Conservation (phyloP, 2,797 vertebrate species). For the Hyperoplus lanceolatus region DNA sequence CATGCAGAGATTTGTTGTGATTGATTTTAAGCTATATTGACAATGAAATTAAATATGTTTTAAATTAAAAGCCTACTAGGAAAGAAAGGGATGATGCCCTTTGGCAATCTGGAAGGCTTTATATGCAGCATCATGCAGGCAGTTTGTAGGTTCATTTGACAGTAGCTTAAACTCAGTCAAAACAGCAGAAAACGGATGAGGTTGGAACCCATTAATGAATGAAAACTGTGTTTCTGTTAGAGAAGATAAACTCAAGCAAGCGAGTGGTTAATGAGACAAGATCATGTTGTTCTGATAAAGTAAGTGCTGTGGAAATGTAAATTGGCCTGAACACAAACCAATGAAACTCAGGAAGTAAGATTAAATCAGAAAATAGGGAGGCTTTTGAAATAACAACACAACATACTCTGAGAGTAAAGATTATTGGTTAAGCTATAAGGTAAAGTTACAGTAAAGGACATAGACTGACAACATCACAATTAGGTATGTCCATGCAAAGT, state of each 20-base stretch:
- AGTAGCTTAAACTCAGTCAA: too few relatives aligned
- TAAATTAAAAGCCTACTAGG: neutral
- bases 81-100: neutral
- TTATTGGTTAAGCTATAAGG: neutral
- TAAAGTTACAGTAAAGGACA: neutral
- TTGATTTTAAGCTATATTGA: neutral
- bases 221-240: too few relatives aligned
- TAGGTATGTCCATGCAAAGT: neutral
- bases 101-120: neutral
- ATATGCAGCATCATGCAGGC: neutral
- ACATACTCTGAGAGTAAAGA: neutral
- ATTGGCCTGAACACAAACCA: too few relatives aligned
- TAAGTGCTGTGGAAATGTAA: neutral
- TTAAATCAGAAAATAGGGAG: neutral
- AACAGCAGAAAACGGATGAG: neutral
- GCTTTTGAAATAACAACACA: neutral
- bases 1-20: neutral
- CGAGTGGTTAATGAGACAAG: neutral
- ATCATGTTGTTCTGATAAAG: neutral
- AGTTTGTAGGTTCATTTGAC: neutral
- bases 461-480: too few relatives aligned
- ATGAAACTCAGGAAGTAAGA: neutral
- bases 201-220: too few relatives aligned
- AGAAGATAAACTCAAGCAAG: too few relatives aligned
- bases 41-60: neutral